phyloP scores from a whole-genome alignment of 2,888 invertebrate genomes.

The Cheilosia variabilis region DNA sequence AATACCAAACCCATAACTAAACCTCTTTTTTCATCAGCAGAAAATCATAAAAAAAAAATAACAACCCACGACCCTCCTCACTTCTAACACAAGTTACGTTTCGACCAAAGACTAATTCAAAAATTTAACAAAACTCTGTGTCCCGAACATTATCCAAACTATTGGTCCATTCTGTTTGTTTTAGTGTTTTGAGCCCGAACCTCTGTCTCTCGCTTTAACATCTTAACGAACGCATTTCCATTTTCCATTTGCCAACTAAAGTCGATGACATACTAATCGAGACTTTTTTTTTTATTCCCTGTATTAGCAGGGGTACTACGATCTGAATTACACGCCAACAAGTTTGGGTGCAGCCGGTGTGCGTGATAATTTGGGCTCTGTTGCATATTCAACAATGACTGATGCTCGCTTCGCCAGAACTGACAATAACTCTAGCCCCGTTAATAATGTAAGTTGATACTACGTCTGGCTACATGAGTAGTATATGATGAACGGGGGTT shows the following conservation, averaged over 20 bases:
- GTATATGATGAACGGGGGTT: neutral
- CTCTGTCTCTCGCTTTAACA: conserved; percentile 64
- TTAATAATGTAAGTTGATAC: conserved; percentile 82
- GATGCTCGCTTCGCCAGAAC: conserved; percentile 89
- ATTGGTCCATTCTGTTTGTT: conserved; percentile 54
- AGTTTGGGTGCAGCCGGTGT: conserved; percentile 87
- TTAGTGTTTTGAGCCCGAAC: conserved; percentile 45
- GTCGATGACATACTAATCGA: conserved; percentile 4
- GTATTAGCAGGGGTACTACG: conserved; percentile 86
- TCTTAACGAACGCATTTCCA: conserved; percentile 49
- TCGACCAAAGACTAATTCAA: conserved; percentile 30
- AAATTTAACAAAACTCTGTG: conserved; percentile 40
- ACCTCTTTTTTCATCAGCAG: conserved; percentile 71
- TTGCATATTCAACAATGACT: conserved; percentile 88
- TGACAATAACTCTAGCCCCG: conserved; percentile 91
- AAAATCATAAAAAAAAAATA: conserved; percentile 59
- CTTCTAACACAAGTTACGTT: conserved; percentile 59
- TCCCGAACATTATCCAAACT: conserved; percentile 26
- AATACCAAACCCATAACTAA: conserved; percentile 33
- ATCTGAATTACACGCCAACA: conserved; percentile 90
- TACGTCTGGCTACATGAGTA: neutral
- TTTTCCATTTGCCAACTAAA: neutral
- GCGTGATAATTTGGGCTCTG: conserved; percentile 87
- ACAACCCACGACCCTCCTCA: conserved; percentile 47
- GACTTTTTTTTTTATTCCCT: conserved; percentile 54